Evolutionary conservation across 2,797 vertebrate genomes (phyloP).

Genomic region (Acropternis orthonyx): DNA sequence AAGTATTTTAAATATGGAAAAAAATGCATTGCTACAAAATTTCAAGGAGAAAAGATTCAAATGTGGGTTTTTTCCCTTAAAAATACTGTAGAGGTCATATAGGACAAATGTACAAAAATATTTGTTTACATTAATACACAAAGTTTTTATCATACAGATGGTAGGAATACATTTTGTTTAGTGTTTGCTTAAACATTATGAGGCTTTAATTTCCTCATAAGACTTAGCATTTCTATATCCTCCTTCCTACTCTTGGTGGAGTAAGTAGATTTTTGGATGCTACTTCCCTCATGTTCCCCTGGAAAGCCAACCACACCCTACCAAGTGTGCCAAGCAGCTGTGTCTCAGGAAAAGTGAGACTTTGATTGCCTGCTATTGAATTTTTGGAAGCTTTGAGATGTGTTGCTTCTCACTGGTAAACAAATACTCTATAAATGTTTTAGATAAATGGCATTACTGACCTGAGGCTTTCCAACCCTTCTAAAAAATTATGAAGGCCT

Average conservation of each 20-base stretch:
- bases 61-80: neutral
- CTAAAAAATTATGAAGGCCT: neutral
- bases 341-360: neutral
- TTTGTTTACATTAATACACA: neutral
- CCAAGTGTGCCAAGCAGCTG: neutral
- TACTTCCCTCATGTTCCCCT: neutral
- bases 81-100: neutral
- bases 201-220: neutral
- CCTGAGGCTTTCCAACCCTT: neutral
- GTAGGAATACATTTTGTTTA: neutral
- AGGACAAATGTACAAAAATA: neutral
- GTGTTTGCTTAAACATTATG: neutral
- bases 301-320: neutral
- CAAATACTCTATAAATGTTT: neutral
- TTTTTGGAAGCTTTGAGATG: neutral
- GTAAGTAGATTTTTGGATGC: neutral
- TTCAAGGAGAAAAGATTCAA: neutral
- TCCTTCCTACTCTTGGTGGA: neutral
- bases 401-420: neutral
- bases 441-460: neutral
- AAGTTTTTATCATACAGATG: neutral
- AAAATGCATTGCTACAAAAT: neutral
- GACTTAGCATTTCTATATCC: neutral
- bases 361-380: neutral
- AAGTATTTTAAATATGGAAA: neutral